phyloP scores from a whole-genome alignment of 2,888 invertebrate genomes.

The Atethmia centrago region DNA sequence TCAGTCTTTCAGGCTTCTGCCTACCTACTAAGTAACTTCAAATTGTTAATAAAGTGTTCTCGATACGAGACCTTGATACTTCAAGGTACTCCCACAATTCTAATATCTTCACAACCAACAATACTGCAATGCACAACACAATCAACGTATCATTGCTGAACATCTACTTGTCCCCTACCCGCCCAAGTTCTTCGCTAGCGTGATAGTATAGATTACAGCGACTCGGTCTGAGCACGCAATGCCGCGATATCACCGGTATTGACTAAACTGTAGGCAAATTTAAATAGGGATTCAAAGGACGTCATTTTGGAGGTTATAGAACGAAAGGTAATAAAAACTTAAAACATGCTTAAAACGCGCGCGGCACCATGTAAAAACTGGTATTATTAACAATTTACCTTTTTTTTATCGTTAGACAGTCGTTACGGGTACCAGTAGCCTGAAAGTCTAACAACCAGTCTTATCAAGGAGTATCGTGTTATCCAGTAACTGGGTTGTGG shows the following conservation, averaged over 20 bases:
- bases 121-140: conserved; percentile 31
- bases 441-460: too few species aligned
- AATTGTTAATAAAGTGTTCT: too few species aligned
- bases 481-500: too few species aligned
- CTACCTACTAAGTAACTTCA: background rate
- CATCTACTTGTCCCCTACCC: conserved; percentile 19
- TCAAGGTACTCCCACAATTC: background rate
- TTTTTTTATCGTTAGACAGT: too few species aligned
- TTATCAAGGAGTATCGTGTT: too few species aligned
- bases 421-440: too few species aligned
- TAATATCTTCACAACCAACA: background rate
- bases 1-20: background rate
- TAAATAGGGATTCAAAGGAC: background rate
- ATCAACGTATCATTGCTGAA: conserved; percentile 18
- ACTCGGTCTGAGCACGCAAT: conserved; percentile 18
- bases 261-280: conserved; percentile 17
- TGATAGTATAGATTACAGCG: conserved; percentile 26
- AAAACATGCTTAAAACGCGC: background rate
- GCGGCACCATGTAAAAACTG: too few species aligned
- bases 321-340: background rate
- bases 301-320: conserved; percentile 2
- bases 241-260: conserved; percentile 43
- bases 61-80: conserved; percentile 5
- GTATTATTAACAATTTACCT: too few species aligned
- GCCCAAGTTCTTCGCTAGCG: conserved; percentile 19